Evolutionary conservation across 2,113 vertebrate genomes (phyloP).

Genomic region (Rhea pennata): DNA sequence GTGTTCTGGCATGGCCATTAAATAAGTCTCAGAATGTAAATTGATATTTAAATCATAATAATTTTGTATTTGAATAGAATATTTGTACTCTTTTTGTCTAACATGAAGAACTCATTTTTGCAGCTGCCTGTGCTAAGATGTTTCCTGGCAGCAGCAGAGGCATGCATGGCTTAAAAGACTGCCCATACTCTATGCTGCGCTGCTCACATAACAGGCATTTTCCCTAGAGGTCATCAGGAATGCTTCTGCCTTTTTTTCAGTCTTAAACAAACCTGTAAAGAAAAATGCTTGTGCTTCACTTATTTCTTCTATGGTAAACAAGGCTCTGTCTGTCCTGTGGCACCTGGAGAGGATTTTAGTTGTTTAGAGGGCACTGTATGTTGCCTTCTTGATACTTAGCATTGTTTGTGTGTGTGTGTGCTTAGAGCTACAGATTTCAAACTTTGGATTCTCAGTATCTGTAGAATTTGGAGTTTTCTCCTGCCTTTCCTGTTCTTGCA

Average conservation of each 20-base stretch:
- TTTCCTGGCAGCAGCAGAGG: slow-evolving; percentile 25
- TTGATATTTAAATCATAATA: background rate
- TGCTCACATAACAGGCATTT: background rate
- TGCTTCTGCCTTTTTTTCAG: background rate
- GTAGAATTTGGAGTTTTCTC: background rate
- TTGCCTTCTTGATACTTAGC: background rate
- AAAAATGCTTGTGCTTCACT: background rate
- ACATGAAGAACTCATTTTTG: background rate
- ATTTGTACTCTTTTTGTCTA: background rate
- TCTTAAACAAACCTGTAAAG: background rate
- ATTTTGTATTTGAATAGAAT: slow-evolving; percentile 18
- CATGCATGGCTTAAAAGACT: slow-evolving; percentile 13
- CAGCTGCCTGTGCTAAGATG: background rate
- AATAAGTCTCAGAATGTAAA: slow-evolving; percentile 16
- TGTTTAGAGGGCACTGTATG: background rate
- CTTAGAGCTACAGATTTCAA: background rate
- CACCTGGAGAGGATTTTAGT: background rate
- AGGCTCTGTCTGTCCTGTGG: background rate
- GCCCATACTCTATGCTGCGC: background rate
- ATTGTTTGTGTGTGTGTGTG: background rate
- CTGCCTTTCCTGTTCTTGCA: background rate
- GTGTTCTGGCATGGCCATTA: slow-evolving; percentile 20
- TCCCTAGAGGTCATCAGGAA: slow-evolving; percentile 2
- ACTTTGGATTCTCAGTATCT: background rate
- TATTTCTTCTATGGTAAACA: background rate